Base-by-base conservation (phyloP, 2,888 invertebrate species). In the Drosophila merina region DNA sequence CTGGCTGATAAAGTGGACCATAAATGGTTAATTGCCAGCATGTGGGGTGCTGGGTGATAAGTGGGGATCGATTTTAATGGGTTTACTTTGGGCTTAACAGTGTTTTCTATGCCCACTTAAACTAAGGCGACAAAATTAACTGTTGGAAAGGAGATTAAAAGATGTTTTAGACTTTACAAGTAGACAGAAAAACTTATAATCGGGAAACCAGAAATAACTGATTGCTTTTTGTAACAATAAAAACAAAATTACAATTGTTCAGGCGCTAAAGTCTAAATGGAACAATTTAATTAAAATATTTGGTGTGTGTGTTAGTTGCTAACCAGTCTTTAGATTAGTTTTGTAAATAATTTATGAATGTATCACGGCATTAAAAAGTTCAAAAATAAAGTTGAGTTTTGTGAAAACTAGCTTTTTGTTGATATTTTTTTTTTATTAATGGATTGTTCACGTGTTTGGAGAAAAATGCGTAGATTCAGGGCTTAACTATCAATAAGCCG, bases 31-130 rank as follows among this genome's bases (percentile, higher is more conserved):
- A 52, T 63, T 47, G 62, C 30, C 26, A 3, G 14, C 7, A 33
- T 40, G 45, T 50, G 44, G 20, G 44, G 44, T 7, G 44, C 25
- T 14, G 44, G 25, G 44, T 64, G 77, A 84, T 80, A 72, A 84
- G 51, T 59, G 45, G 51, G 64, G 25, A 63, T 63, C 64, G 63
- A 30, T 49, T 63, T 44, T 38, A 51, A 45, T 30, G 64, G 51
- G 49, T 50, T 50, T 44, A 20, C 59, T 60, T 14, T 8, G 38
- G 9, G 58, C 36, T 30, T 58, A 59, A 47, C 45, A 7, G 8
- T 25, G 48, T n/a, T 31, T 60, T 25, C 36, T 38, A 5, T 12
- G 59, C 36, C 28, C 38, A 60, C 44, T 60, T 47, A 60, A 62
- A 60, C 40, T 60, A 57, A 14, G n/a, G 14, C 50, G 8, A n/a